A percentile compares a stretch with the other conserved stretches of the same genome.
Evolutionary conservation across 2,888 invertebrate genomes (phyloP).

Genomic region (Drosophila formosana): DNA sequence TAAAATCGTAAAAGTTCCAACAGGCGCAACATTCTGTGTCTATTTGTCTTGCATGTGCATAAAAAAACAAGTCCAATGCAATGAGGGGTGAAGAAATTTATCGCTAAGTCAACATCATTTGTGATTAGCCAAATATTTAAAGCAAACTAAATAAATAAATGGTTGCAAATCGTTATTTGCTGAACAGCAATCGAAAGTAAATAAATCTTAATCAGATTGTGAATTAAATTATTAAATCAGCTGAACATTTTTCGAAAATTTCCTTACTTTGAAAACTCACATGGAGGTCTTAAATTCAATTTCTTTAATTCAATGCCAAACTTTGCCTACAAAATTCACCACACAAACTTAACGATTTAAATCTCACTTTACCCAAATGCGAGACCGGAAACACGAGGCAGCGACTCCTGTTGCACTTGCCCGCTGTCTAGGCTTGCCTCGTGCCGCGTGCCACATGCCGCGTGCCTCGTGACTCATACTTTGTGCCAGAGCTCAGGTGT

Average conservation of each 20-base stretch:
- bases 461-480: constrained; percentile 20
- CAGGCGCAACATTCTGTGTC: constrained; percentile 44
- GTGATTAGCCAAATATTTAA: not conserved
- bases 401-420: constrained; percentile 28
- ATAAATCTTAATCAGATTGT: not conserved
- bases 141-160: constrained; percentile 7
- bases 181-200: no score
- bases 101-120: constrained; percentile 7
- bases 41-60: constrained; percentile 27
- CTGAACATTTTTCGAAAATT: not conserved
- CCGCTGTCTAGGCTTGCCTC: constrained; percentile 17
- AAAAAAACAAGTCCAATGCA: not conserved
- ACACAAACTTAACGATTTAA: constrained; percentile 46
- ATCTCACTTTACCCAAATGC: constrained; percentile 9
- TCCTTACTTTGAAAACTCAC: no score
- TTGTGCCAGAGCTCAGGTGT: constrained; percentile 43
- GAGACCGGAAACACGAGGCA: constrained; percentile 34
- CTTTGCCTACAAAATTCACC: not conserved
- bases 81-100: not conserved
- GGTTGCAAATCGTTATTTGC: not conserved
- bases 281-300: not conserved
- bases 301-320: not conserved
- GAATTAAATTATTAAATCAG: not conserved
- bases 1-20: constrained; percentile 76
- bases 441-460: constrained; percentile 26